Evolutionary conservation across 2,888 invertebrate genomes (phyloP), one percentile per base, ranked within the genome.

Genomic region (Drosophila trichaetosa): DNA sequence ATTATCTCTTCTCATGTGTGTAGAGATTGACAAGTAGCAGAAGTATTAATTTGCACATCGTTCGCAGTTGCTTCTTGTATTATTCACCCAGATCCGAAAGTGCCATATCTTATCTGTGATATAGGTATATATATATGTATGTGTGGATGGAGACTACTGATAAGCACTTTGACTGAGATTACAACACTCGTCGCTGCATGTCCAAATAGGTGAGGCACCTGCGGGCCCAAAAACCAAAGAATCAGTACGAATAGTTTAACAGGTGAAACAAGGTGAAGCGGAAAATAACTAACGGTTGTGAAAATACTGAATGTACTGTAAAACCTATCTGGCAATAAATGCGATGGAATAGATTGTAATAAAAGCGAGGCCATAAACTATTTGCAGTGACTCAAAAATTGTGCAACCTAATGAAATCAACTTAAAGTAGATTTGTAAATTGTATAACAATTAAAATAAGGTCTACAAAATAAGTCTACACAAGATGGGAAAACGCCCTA

Each of bases 241-340:
- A 29, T 83, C 79, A 91, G 91, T 91, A 82, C 88, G 85, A 90
- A 79, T 82, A 83, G 73, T 73, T 59, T 67, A 82, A 77, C 90
- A 88, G 89, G 89, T 90, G 87, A 75, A 89, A 85, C 67, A 90
- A 91, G 91, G 91, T 91, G 85, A 78, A 46, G 27, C 66, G 64
- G 53, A 69, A 40, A 66, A 53, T 11, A 29, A 40, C 57, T 31
- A 16, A 51, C 63, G 46, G 56, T 40, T 66, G 42, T 63, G 24
- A 1, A 42, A 54, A 42, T 34, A 51, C 29, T 36, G 21, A 42
- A 31, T n/a, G 53, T 27, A 64, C 6, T 33, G 27, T 7, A 51
- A 18, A 57, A 52, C 6, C 4, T n/a, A 24, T 8, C 34, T 58
- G 27, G 11, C 11, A 61, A 66, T 51, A 52, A 57, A 68, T 57